Evolutionary conservation across 2,797 vertebrate species (phyloP), one percentile per base, ranked within the genome.

Genomic region (Syngnathus rostellatus): DNA sequence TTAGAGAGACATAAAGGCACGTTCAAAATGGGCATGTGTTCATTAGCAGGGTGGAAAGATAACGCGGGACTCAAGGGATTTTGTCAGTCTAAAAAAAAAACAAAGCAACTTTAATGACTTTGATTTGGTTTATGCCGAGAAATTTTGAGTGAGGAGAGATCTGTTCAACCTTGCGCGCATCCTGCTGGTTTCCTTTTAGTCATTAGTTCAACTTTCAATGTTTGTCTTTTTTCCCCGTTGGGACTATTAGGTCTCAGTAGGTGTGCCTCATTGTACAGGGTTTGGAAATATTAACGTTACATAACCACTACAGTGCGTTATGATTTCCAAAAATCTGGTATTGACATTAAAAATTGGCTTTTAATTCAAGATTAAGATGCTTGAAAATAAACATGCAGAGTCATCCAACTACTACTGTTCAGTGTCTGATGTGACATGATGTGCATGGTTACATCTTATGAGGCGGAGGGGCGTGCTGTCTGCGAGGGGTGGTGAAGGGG

Each of bases 161-260:
- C 71, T 69, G 61, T 77, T 78, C 78, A 69, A 68, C 81, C 85
- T 84, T 76, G 63, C 70, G 85, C 81, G 76, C 67, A 77, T 64
- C 68, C 77, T 78, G 77, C 69, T 85, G 76, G 51, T 72, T 76
- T 69, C 62, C 65, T 72, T 65, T 67, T 72, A 50, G 70, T 78
- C 40, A 16, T 80, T 78, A 75, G 75, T 84, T 71, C 25, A 54
- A 72, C 25, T 31, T 71, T 77, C 50, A 69, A 65, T 78, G 64
- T 83, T 76, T 37, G 64, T 50, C 17, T 72, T 77, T 77, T 59
- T 66, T 37, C 78, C 83, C 64, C 53, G 61, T 69, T 72, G 66
- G 63, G 51, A 81, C 70, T 40, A 19, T 77, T 53, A 8, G 9
- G 63, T 70, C 73, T 81, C 65, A 65, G 67, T 73, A 68, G 67